Evolutionary conservation across 2,113 vertebrate genomes (phyloP).

Genomic region (Hydropotes inermis): DNA sequence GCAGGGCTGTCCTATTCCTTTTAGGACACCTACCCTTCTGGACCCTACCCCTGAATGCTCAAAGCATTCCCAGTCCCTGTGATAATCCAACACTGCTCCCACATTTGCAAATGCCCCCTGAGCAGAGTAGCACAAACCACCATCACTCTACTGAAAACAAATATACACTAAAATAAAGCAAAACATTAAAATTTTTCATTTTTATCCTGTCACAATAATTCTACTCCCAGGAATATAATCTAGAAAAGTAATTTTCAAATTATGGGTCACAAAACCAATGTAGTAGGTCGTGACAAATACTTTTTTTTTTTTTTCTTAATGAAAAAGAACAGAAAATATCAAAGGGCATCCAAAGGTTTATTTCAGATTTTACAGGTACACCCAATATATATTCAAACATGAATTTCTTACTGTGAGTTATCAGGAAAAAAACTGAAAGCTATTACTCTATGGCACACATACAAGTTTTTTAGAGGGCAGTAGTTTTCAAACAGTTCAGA

Average conservation of each 20-base stretch:
- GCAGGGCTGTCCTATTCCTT: background rate
- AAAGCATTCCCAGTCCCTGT: background rate
- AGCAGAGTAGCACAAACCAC: background rate
- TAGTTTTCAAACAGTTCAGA: background rate
- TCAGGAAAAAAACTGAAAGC: background rate
- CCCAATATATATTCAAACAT: background rate
- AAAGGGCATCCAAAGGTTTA: background rate
- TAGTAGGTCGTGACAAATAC: background rate
- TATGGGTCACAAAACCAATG: background rate
- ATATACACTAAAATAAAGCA: background rate
- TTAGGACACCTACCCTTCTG: background rate
- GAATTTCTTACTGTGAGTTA: background rate
- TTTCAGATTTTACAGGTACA: background rate
- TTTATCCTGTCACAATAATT: background rate
- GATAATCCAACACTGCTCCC: background rate
- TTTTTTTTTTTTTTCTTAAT: background rate
- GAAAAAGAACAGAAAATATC: background rate
- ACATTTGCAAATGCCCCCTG: background rate
- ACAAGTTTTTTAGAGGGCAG: background rate
- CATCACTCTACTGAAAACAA: background rate
- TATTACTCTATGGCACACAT: background rate
- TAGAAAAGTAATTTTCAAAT: conserved; percentile 23
- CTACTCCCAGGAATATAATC: background rate
- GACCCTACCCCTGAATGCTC: background rate
- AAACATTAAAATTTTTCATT: background rate